These are phyloP conservation scores for Martes martes DNA, from an alignment of 2,113 vertebrate species.

Conservation along the genomic window DNA sequence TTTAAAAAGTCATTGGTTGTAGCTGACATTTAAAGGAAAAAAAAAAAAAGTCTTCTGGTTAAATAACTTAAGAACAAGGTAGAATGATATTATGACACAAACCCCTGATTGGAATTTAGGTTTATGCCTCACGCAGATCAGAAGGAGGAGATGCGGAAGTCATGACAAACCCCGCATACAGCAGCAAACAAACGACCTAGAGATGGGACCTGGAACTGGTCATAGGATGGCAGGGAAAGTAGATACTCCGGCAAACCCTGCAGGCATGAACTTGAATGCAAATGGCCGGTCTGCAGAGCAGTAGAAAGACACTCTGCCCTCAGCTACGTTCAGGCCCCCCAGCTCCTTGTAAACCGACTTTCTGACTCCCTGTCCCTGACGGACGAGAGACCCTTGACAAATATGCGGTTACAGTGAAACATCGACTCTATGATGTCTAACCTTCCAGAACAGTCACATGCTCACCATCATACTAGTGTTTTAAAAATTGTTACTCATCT, in stretches of 20 bases:
- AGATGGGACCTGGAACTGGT: not conserved
- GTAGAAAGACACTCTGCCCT: not conserved
- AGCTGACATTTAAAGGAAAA: not conserved
- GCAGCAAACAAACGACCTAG: not conserved
- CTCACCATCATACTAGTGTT: not conserved
- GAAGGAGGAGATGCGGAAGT: not conserved
- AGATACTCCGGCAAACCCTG: not conserved
- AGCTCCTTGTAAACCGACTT: fast-evolving
- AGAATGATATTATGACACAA: not conserved
- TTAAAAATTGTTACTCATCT: not conserved
- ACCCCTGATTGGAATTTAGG: not conserved
- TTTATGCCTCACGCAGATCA: too few species aligned
- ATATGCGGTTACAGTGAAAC: not conserved
- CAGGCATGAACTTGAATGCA: not conserved
- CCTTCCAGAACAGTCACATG: not conserved
- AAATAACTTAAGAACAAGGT: not conserved
- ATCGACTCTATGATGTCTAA: not conserved
- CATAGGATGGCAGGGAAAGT: not conserved
- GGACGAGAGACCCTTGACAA: not conserved
- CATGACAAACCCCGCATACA: fast-evolving
- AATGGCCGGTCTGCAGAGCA: not conserved
- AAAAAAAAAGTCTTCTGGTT: not conserved
- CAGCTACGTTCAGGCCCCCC: not conserved
- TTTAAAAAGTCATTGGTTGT: not conserved
- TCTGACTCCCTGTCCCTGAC: not conserved